Conservation (phyloP, 2,888 invertebrate species). For the Eupeodes luniger region DNA sequence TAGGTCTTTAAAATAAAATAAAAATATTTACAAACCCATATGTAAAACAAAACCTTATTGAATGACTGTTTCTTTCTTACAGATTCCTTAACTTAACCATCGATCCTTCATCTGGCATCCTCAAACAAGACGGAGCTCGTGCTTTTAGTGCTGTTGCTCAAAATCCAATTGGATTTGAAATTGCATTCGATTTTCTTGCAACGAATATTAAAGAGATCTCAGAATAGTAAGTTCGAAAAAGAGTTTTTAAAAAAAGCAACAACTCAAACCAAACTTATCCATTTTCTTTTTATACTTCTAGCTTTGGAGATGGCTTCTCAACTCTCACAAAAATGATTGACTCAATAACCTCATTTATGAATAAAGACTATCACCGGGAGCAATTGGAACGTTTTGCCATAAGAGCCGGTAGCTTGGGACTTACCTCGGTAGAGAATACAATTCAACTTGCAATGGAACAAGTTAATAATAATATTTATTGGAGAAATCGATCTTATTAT, state of each 20-base stretch:
- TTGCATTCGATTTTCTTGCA: constrained; percentile 86
- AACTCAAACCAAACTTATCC: not conserved
- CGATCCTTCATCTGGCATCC: constrained; percentile 85
- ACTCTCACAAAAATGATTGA: constrained; percentile 85
- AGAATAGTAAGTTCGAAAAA: constrained; percentile 82
- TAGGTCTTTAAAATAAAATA: too few relatives aligned
- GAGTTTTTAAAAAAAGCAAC: not conserved
- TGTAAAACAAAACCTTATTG: not conserved
- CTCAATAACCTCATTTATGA: constrained; percentile 85
- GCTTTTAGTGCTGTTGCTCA: constrained; percentile 86
- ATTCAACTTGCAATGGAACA: constrained; percentile 83
- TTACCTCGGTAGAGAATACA: constrained; percentile 81
- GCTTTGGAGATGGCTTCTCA: constrained; percentile 86
- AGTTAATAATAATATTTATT: constrained; percentile 84
- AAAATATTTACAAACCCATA: too few relatives aligned
- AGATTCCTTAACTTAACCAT: constrained; percentile 86
- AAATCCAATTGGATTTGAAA: constrained; percentile 86
- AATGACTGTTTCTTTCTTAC: constrained; percentile 22
- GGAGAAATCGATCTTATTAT: constrained; percentile 83
- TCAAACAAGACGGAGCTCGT: constrained; percentile 87
- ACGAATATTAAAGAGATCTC: constrained; percentile 83
- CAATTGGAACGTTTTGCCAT: constrained; percentile 82
- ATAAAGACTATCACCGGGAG: constrained; percentile 84
- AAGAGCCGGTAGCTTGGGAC: constrained; percentile 81
- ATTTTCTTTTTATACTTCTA: constrained; percentile 76